Percentiles rank a stretch among this genome's conserved stretches.
Conservation (phyloP, 2,113 vertebrate species). For the Neomonachus schauinslandi region DNA sequence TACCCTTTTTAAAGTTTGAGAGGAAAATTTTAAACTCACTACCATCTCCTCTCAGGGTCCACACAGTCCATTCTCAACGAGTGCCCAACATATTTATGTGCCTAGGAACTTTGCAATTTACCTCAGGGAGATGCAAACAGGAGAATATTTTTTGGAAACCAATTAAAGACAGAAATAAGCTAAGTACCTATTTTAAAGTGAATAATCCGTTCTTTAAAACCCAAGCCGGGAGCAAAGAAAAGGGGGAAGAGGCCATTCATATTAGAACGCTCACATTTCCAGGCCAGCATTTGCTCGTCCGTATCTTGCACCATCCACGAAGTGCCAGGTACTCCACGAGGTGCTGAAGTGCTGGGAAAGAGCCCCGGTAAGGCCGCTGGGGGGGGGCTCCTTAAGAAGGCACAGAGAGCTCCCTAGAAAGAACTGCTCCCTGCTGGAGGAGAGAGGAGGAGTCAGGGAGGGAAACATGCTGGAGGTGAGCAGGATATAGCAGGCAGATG, state of each 20-base stretch:
- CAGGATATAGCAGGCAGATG: background rate
- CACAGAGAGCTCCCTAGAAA: background rate
- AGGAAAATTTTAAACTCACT: background rate
- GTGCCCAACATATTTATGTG: background rate
- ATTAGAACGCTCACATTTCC: background rate
- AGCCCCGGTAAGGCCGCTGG: background rate
- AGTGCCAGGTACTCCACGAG: background rate
- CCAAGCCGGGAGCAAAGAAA: background rate
- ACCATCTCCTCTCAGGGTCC: background rate
- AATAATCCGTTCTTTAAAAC: background rate
- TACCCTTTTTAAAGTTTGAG: background rate
- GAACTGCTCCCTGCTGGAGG: background rate
- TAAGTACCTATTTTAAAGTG: background rate
- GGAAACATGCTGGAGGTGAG: background rate
- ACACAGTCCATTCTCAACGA: background rate
- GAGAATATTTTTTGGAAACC: conserved; percentile 5
- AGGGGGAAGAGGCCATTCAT: background rate
- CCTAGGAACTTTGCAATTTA: background rate
- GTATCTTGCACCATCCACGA: background rate
- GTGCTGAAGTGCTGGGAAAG: background rate
- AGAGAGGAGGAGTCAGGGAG: background rate
- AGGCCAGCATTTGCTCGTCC: background rate
- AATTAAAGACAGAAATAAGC: background rate
- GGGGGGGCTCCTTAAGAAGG: background rate
- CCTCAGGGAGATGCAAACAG: background rate